Evolutionary conservation across 2,888 invertebrate genomes (phyloP).

Genomic region (Hyppa rectilinea): DNA sequence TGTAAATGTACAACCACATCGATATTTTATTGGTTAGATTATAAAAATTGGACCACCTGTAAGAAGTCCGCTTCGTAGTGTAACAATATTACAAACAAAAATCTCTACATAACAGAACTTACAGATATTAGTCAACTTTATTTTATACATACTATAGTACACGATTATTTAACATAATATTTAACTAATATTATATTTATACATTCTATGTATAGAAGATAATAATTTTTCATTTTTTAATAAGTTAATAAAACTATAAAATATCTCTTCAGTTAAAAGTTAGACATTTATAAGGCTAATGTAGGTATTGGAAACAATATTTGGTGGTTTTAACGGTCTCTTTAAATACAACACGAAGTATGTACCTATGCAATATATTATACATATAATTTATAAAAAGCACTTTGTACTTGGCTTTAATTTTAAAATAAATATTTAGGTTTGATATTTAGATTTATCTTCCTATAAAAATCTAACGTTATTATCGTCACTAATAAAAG

Average conservation of each 20-base stretch:
- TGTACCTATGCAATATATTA: conserved; percentile 75
- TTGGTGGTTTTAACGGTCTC: conserved; percentile 86
- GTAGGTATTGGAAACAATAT: conserved; percentile 89
- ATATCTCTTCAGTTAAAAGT: conserved; percentile 89
- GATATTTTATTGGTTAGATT: conserved; percentile 91
- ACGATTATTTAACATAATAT: conserved; percentile 90
- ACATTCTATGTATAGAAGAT: conserved; percentile 90
- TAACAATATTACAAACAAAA: conserved; percentile 91
- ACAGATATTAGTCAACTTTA: conserved; percentile 90
- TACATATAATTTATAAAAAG: conserved; percentile 81
- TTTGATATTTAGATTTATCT: conserved; percentile 44
- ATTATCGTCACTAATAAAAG: conserved; percentile 45
- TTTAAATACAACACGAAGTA: conserved; percentile 82
- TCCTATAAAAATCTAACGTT: conserved; percentile 46
- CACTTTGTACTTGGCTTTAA: conserved; percentile 89
- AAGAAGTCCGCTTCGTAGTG: conserved; percentile 88
- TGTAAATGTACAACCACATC: conserved; percentile 91
- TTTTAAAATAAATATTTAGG: conserved; percentile 66
- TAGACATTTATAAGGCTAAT: conserved; percentile 90
- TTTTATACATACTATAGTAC: conserved; percentile 90
- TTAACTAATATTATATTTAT: conserved; percentile 87
- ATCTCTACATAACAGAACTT: conserved; percentile 91
- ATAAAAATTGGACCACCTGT: conserved; percentile 90
- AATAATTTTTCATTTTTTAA: conserved; percentile 89
- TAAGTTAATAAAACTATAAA: conserved; percentile 91